Evolutionary conservation across 2,888 invertebrate species (phyloP).

Genomic region (Callimorpha dominula): DNA sequence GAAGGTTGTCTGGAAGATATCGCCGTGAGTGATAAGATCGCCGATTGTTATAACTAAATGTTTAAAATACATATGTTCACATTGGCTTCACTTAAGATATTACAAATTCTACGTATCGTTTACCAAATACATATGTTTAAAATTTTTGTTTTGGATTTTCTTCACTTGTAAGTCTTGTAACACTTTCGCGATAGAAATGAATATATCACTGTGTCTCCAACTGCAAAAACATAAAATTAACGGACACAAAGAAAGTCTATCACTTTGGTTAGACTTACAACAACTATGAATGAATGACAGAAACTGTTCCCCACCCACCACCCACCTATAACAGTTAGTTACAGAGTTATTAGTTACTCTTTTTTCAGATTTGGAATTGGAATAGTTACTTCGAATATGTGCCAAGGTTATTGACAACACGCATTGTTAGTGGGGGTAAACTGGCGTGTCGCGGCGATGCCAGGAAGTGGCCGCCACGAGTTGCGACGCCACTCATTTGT

Average conservation of each 20-base stretch:
- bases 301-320: neutral
- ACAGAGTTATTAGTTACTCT: neutral
- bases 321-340: neutral
- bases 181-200: neutral
- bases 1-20: too few species aligned
- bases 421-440: slow-evolving; percentile 40
- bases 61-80: too few species aligned
- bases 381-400: slow-evolving; percentile 48
- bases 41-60: too few species aligned
- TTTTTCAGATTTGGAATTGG: neutral
- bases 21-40: too few species aligned
- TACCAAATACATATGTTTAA: neutral
- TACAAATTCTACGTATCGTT: neutral
- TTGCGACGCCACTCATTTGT: slow-evolving; percentile 52
- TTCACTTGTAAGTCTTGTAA: neutral
- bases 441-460: slow-evolving; percentile 25
- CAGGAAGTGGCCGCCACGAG: slow-evolving; percentile 39
- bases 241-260: too few species aligned
- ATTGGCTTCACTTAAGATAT: too few species aligned
- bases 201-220: neutral
- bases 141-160: neutral
- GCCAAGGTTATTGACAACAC: slow-evolving; percentile 56
- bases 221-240: neutral
- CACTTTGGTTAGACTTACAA: neutral
- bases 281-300: neutral